A percentile compares a stretch with the other conserved stretches of the same genome.
phyloP scores from a whole-genome alignment of 2,888 invertebrate genomes.

The Notodonta ziczac region DNA sequence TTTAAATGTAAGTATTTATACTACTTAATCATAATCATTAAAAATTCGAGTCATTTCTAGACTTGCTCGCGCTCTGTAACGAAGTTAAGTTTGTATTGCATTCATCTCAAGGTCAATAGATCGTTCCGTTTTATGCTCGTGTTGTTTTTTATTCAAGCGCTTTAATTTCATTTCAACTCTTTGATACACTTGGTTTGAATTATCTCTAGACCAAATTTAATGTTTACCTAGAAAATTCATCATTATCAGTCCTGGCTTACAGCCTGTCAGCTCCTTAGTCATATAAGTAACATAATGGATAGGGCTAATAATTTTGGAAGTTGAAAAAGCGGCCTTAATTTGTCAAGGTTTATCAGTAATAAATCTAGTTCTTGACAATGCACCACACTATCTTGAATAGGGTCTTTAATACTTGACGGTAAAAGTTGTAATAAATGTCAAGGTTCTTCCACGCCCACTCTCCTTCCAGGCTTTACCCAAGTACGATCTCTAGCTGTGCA shows the following conservation, averaged over 20 bases:
- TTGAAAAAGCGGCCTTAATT: too few relatives aligned
- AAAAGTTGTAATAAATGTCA: not conserved
- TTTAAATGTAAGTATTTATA: too few relatives aligned
- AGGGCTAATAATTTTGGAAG: too few relatives aligned
- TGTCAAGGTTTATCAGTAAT: not conserved
- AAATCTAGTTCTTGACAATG: not conserved
- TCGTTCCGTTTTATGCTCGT: constrained; percentile 34
- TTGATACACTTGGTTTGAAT: not conserved
- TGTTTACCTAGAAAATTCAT: too few relatives aligned
- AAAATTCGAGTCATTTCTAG: constrained; percentile 19
- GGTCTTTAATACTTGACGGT: not conserved
- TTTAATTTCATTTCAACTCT: constrained; percentile 2
- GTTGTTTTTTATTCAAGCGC: constrained; percentile 29
- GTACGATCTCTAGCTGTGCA: not conserved
- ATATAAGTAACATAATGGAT: too few relatives aligned
- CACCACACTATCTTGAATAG: not conserved
- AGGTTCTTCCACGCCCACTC: constrained; percentile 2
- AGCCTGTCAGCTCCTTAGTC: too few relatives aligned
- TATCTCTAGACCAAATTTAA: not conserved
- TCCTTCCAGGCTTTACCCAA: not conserved
- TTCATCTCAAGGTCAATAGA: constrained; percentile 43
- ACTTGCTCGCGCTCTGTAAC: constrained; percentile 19
- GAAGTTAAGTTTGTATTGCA: constrained; percentile 28
- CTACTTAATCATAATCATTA: not conserved
- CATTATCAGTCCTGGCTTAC: too few relatives aligned